Evolutionary conservation across 2,888 invertebrate species (phyloP).

Genomic region (Alviniconcha strummeri): DNA sequence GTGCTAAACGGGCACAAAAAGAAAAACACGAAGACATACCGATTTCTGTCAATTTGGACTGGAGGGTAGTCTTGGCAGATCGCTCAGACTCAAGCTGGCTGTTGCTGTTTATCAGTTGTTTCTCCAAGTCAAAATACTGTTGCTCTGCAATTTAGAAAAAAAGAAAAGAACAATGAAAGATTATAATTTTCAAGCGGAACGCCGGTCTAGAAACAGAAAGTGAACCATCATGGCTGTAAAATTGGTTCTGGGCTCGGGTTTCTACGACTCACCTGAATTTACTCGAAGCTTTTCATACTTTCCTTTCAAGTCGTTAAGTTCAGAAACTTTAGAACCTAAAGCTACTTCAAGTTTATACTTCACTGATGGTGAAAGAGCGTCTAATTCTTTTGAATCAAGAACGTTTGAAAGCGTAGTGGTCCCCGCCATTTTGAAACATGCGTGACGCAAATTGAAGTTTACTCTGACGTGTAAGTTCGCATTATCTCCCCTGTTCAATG

Average conservation of each 20-base stretch:
- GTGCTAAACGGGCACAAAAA: no score
- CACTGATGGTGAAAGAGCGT: conserved; percentile 44
- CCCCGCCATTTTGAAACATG: conserved; percentile 57
- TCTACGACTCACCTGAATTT: conserved; percentile 57
- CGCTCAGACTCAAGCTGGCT: conserved; percentile 59
- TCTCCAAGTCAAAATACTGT: conserved; percentile 70
- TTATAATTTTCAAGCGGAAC: no score
- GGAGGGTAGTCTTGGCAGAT: conserved; percentile 44
- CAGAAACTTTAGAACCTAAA: conserved; percentile 40
- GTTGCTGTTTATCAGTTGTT: conserved; percentile 61
- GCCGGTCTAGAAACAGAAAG: no score
- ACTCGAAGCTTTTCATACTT: conserved; percentile 61
- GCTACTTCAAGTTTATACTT: conserved; percentile 50
- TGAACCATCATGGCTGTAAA: not conserved
- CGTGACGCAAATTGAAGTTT: not conserved
- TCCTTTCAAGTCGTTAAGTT: conserved; percentile 51
- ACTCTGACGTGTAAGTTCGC: not conserved
- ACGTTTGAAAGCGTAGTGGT: conserved; percentile 46
- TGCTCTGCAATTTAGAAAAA: conserved; percentile 44
- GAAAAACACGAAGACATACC: conserved; percentile 45
- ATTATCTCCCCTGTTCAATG: not conserved
- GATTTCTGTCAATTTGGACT: conserved; percentile 50
- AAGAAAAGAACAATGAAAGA: not conserved
- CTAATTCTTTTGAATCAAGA: conserved; percentile 48
- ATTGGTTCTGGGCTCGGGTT: not conserved